phyloP scores from a whole-genome alignment of 2,797 vertebrate species.

The Mormyrus proboscirostris region DNA sequence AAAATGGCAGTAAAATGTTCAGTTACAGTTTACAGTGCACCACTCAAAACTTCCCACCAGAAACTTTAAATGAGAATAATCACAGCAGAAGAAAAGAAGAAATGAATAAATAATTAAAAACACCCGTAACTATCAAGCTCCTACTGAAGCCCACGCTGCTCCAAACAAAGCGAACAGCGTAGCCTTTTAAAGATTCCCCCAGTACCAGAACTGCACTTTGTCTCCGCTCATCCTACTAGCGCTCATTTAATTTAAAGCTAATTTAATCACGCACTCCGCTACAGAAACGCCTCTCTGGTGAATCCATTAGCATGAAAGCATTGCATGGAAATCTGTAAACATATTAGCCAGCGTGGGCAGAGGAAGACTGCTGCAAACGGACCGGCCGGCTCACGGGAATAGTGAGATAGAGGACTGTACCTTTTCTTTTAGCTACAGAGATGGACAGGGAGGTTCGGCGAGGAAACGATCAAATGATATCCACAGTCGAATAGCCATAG shows the following conservation, averaged over 20 bases:
- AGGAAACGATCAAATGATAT: slow-evolving; percentile 60
- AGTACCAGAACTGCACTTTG: neutral
- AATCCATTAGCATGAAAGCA: slow-evolving; percentile 12
- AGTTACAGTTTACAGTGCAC: neutral
- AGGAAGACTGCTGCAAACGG: neutral
- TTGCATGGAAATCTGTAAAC: neutral
- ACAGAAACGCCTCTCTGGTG: slow-evolving; percentile 1
- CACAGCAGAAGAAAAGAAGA: neutral
- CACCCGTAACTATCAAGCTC: neutral
- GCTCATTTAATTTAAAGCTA: neutral
- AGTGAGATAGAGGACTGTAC: slow-evolving; percentile 67
- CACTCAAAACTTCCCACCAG: neutral
- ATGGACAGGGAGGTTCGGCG: slow-evolving; percentile 61
- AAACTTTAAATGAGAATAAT: neutral
- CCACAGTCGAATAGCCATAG: slow-evolving; percentile 47
- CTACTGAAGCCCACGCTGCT: neutral
- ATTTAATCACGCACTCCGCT: neutral
- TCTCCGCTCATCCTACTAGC: neutral
- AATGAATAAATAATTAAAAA: slow-evolving; percentile 16
- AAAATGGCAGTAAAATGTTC: neutral
- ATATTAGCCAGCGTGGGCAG: neutral
- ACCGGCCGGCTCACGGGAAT: neutral
- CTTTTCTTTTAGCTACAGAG: slow-evolving; percentile 94
- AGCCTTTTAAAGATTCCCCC: slow-evolving; percentile 8
- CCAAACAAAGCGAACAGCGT: slow-evolving; percentile 1